These are phyloP conservation scores for Aleiodes testaceus DNA, from an alignment of 2,888 invertebrate genomes.

Conservation along the genomic window DNA sequence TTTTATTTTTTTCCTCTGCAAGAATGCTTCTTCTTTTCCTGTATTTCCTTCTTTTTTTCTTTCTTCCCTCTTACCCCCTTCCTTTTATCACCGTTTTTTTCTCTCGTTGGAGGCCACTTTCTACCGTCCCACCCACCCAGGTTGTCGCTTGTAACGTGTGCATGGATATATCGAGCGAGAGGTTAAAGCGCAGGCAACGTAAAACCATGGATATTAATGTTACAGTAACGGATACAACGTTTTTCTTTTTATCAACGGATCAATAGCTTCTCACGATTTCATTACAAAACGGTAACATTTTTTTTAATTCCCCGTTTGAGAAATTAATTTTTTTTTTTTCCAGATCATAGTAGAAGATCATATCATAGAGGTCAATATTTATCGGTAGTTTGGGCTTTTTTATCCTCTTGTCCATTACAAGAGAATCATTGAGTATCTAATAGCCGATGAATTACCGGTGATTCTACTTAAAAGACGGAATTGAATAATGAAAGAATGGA, in stretches of 20 bases:
- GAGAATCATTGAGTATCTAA: too few species aligned
- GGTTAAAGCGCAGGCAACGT: slow-evolving; percentile 16
- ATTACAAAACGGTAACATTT: background rate
- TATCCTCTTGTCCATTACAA: too few species aligned
- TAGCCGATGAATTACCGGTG: too few species aligned
- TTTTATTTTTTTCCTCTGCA: slow-evolving; percentile 7
- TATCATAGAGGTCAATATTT: too few species aligned
- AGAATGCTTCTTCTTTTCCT: background rate
- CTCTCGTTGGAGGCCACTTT: slow-evolving; percentile 6
- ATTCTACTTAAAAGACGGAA: background rate
- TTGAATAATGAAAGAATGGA: background rate
- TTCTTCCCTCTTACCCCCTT: background rate
- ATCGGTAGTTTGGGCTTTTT: too few species aligned
- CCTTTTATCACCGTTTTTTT: too few species aligned
- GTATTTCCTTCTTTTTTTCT: background rate
- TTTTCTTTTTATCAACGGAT: slow-evolving; percentile 13
- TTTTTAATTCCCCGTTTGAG: background rate
- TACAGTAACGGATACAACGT: slow-evolving; percentile 14
- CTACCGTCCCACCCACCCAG: slow-evolving; percentile 25
- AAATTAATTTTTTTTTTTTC: background rate
- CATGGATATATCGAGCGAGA: slow-evolving; percentile 17
- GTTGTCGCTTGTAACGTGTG: slow-evolving; percentile 7
- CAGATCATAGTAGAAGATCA: background rate
- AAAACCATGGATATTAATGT: slow-evolving; percentile 17
- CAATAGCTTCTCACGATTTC: slow-evolving; percentile 2